Conservation (phyloP, 2,113 vertebrate species). For the Pan troglodytes region NHGRI_mPanTro3-v2.1_pri NC_072401.2:130910001-130910500, state of each 20-base stretch:
- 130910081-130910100: background rate
- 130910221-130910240: background rate
- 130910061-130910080: background rate
- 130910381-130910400: background rate
- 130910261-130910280: background rate
- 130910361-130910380: background rate
- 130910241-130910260: background rate
- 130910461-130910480: background rate
- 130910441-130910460: background rate
- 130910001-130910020: constrained; percentile 7
- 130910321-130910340: background rate
- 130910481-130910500: background rate
- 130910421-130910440: background rate
- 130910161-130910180: background rate
- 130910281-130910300: background rate
- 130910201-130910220: background rate
- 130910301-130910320: background rate
- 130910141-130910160: background rate
- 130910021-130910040: background rate
- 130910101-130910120: constrained; percentile 9
- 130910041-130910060: constrained; percentile 2
- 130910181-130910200: background rate
- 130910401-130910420: background rate
- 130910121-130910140: background rate
- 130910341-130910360: background rate